These are phyloP conservation scores for Gallinago jamesoni DNA, from an alignment of 2,113 vertebrate genomes.

Conservation along the genomic window DNA sequence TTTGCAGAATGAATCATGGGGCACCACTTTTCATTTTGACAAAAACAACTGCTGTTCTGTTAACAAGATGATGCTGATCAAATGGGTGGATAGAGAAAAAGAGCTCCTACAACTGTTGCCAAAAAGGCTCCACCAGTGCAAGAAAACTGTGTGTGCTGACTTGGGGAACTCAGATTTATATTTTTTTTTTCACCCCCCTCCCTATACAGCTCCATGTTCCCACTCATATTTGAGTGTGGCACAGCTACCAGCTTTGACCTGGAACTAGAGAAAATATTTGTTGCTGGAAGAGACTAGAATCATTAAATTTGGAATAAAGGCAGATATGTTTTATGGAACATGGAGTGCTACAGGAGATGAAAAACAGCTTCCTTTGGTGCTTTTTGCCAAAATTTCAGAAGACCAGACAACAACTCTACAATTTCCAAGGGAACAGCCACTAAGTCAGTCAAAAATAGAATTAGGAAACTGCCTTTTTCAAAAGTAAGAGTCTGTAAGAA, in stretches of 20 bases:
- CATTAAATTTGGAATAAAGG: not conserved
- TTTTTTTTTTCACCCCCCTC: not conserved
- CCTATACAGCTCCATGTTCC: not conserved
- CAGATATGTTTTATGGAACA: conserved; percentile 11
- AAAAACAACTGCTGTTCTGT: conserved; percentile 14
- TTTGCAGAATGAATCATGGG: conserved; percentile 29
- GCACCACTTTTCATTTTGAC: conserved; percentile 3
- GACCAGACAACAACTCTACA: conserved; percentile 44
- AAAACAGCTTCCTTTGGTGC: conserved; percentile 40
- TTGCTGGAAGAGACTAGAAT: not conserved
- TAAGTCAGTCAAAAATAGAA: conserved; percentile 45
- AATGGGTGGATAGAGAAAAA: not conserved
- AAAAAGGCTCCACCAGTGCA: not conserved
- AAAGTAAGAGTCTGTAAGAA: not conserved
- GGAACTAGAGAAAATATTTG: not conserved
- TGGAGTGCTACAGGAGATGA: not conserved
- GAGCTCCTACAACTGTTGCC: not conserved
- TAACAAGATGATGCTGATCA: not conserved
- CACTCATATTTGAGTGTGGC: not conserved
- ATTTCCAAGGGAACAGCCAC: conserved; percentile 62
- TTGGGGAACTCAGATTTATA: not conserved
- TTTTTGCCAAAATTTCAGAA: conserved; percentile 42
- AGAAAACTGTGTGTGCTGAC: not conserved
- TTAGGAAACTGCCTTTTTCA: conserved; percentile 23
- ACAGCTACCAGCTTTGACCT: not conserved